Evolutionary conservation across 2,113 vertebrate species (phyloP), one percentile per base, ranked within the genome.

Genomic region (Channa argus): DNA sequence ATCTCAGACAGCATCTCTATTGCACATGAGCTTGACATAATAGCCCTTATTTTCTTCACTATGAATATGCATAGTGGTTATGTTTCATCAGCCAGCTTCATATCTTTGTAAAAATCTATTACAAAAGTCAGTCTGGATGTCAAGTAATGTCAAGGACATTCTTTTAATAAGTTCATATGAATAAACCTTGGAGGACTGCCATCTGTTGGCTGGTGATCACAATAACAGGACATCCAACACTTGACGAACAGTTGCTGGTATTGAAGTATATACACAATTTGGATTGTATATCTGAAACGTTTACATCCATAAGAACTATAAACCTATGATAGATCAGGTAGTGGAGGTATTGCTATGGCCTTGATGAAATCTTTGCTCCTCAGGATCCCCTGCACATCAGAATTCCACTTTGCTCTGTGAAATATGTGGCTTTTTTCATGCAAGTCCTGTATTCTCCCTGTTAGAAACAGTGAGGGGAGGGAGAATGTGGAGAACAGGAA

Each of bases 321-420:
- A 46, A 44, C 52, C 34, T 46, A 56, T n/a, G 14, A 34, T 47
- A 39, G 51, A 63, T 36, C 34, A 36, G 50, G 33, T 7, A 51
- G 33, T n/a, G 44, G 24, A 74, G 94, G 94, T 47, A 95, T 93
- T 80, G 93, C 89, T 80, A 94, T 89, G 51, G 86, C 90, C 0
- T 92, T 93, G 89, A 96, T 95, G 79, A 92, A 89, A 61, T 93
- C 94, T 79, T 94, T 95, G 82, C 92, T 95, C 86, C 93, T 95
- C 80, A 94, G 91, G 82, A 93, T 92, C 6, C 92, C 95, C 0
- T 92, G 91, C 68, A 96, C 94, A 51, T 92, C 78, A 63, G 93
- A 92, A 34, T 95, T 82, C 59, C 92, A 82, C 41, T 92, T 92
- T 56, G 93, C 90, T 84, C 89, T 94, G 24, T 93, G 86, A 84